phyloP scores from a whole-genome alignment of 2,797 vertebrate species.

The Poecilia gillii region DNA sequence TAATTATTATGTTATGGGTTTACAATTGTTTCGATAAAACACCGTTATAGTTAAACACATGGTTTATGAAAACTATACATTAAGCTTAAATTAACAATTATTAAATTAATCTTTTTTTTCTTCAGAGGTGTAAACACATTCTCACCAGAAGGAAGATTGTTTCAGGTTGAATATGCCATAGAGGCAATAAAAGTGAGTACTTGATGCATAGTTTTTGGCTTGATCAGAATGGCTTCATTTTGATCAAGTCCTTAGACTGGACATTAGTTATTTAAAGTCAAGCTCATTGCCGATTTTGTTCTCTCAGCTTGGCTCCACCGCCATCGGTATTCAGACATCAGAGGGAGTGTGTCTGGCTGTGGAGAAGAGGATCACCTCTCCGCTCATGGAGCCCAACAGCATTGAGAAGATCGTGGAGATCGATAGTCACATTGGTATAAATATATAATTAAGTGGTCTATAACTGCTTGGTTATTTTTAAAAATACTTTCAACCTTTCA shows the following conservation, averaged over 20 bases:
- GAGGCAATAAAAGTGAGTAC: conserved; percentile 95
- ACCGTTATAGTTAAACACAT: neutral
- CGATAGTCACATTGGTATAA: conserved; percentile 92
- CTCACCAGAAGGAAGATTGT: conserved; percentile 97
- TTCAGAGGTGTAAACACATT: conserved; percentile 97
- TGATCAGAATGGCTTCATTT: neutral
- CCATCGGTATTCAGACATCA: conserved; percentile 97
- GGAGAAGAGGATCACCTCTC: conserved; percentile 98
- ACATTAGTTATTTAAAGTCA: neutral
- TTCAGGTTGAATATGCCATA: conserved; percentile 99
- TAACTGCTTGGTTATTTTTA: neutral
- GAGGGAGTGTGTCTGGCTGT: conserved; percentile 98
- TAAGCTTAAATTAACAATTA: neutral
- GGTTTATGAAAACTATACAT: neutral
- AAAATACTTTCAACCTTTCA: neutral
- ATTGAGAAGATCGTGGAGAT: conserved; percentile 99
- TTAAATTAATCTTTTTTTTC: conserved; percentile 2
- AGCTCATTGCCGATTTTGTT: neutral
- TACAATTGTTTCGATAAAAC: neutral
- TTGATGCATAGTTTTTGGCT: fast-evolving
- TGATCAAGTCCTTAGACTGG: neutral
- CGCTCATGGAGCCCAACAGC: conserved; percentile 98
- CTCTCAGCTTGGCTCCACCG: conserved; percentile 94
- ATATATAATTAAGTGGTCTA: neutral
- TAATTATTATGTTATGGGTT: neutral